Base-by-base conservation (phyloP, 2,797 vertebrate genomes). In the Vultur gryphus region DNA sequence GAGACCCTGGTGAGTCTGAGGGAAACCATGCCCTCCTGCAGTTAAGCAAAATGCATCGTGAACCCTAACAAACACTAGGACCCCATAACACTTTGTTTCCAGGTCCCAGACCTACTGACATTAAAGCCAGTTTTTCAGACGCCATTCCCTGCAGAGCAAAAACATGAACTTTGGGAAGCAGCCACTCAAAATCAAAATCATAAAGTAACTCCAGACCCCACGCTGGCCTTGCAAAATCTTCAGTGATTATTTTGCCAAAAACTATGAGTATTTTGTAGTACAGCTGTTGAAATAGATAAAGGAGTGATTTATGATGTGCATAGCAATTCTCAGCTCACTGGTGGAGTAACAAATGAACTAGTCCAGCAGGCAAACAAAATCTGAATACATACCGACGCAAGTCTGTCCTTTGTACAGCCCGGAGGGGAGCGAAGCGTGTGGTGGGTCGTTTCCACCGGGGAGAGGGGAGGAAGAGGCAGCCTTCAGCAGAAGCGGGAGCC, bases 361-460 rank as follows among this genome's bases (percentile, higher is more conserved):
- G 54, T n/a, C 20, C 65, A 88, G 58, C 41, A 85, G 90, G 12
- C 54, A 95, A 92, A 93, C 33, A 90, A 58, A 87, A 82, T 54
- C 48, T 37, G 54, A 77, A 31, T 94, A 97, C 96, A 8, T 97
- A 97, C 97, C 97, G 1, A 97, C 37, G 1, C 97, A 97, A 73
- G 71, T 64, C 21, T 94, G 83, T 90, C 94, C 88, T 54, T 70
- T 91, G 87, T 95, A 62, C 71, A 52, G 78, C 64, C 75, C 51
- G 2, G 39, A 57, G 66, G 62, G 19, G 24, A 86, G 87, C 0
- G 8, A 49, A 64, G 79, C 5, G 16, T 62, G 11, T 9, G 35
- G n/a, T 49, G 76, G 48, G 13, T 82, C 25, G 1, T 72, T 87
- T 86, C 84, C 86, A 24, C 0, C 29, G 18, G 79, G 75, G 4